Percentiles rank a stretch among this genome's conserved stretches.
phyloP scores from a whole-genome alignment of 2,113 vertebrate species.

The Bujurquina vittata region DNA sequence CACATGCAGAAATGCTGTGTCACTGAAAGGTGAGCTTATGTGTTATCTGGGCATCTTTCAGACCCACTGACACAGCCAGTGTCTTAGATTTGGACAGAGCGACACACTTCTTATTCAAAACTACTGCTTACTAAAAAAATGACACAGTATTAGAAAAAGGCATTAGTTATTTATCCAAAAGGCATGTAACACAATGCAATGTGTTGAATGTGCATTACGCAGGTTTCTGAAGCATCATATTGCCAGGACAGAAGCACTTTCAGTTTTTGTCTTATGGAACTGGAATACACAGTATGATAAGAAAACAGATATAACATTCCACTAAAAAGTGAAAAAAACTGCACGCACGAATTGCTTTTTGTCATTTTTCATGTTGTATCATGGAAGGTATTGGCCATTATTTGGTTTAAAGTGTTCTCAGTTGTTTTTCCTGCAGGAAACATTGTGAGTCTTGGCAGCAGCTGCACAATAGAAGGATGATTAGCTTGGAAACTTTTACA shows the following conservation, averaged over 20 bases:
- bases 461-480: slow-evolving; percentile 13
- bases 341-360: background rate
- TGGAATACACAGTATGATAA: background rate
- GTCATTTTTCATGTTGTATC: background rate
- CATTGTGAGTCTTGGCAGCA: slow-evolving; percentile 1
- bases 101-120: background rate
- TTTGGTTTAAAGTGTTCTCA: slow-evolving; percentile 11
- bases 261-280: background rate
- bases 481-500: background rate
- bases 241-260: background rate
- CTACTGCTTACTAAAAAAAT: background rate
- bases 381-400: background rate
- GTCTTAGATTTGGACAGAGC: background rate
- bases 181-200: background rate
- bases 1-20: background rate
- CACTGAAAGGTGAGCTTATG: background rate
- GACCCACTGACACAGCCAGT: background rate
- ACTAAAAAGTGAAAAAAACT: background rate
- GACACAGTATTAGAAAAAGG: background rate
- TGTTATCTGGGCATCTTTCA: background rate
- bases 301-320: background rate
- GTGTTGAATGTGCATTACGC: background rate
- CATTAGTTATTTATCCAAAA: background rate
- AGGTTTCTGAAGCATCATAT: background rate
- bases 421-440: slow-evolving; percentile 14